Base-by-base conservation (phyloP, 2,797 vertebrate species). In the Enteromius anoplus region DNA sequence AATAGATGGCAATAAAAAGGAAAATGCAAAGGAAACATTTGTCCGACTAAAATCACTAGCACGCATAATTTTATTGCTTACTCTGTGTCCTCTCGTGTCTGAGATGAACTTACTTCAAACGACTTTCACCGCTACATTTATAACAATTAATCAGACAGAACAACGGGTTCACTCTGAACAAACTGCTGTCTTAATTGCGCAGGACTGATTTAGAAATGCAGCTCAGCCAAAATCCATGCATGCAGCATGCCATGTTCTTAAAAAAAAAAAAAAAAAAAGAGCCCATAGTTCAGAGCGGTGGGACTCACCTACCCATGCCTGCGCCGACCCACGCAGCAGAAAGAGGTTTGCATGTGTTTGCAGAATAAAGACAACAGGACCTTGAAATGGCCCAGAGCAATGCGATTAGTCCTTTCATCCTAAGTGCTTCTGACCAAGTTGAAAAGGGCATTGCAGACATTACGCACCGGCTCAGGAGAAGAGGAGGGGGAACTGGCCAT, bases 1-100 rank as follows among this genome's bases (percentile, higher is more conserved):
- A 93, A 92, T 93, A 92, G 90, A 91, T 92, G 85, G 91, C 91
- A 94, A 93, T 94, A 92, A 93, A 94, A 93, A 93, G 93, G 91
- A 85, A 94, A 94, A 94, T 93, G 86, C 86, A 91, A 92, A 90
- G 86, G 86, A 92, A 94, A 90, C 87, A 87, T 90, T 89, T 29
- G 51, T 65, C 81, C 85, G 55, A 85, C 86, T 80, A 87, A 91
- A 91, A 90, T 87, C 88, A 90, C 86, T 69, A 49, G 84, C 87
- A 87, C 89, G 89, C 88, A 92, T 92, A 87, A 92, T 93, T 91
- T 89, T 90, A 91, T 88, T 89, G 91, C 86, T 53, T 72, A 83
- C 87, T 88, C 80, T 82, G 83, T 78, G 83, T 90, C 82, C 78
- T 81, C 87, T 85, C 66, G 68, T 83, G 80, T 78, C 81, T 90